Evolutionary conservation across 2,113 vertebrate species (phyloP).

Genomic region (Parus major): DNA sequence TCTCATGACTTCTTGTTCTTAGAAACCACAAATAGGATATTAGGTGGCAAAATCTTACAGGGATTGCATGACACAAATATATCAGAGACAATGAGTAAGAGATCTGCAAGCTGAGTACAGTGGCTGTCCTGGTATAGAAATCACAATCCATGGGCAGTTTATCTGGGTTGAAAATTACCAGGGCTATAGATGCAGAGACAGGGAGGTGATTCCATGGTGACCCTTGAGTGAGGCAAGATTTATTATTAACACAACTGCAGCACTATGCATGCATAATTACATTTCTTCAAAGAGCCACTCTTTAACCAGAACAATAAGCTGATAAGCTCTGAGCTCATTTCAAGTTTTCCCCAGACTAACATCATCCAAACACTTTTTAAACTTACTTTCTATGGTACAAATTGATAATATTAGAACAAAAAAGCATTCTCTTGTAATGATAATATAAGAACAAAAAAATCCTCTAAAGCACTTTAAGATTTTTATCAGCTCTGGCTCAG

Average conservation of each 20-base stretch:
- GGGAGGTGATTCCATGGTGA: not conserved
- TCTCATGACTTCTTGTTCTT: not conserved
- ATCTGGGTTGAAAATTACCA: not conserved
- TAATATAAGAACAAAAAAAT: not conserved
- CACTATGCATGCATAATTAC: not conserved
- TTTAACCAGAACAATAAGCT: not conserved
- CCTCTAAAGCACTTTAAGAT: not conserved
- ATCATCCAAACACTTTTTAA: not conserved
- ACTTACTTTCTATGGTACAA: not conserved
- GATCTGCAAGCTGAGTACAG: not conserved
- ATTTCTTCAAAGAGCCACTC: not conserved
- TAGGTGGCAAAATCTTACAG: not conserved
- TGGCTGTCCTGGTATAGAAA: not conserved
- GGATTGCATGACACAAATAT: not conserved
- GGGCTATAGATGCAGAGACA: not conserved
- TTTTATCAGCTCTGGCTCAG: not conserved
- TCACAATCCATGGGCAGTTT: not conserved
- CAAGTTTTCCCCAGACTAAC: not conserved
- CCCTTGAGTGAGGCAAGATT: not conserved
- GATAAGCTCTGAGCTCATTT: not conserved
- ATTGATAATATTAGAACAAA: not conserved
- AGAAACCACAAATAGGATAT: not conserved
- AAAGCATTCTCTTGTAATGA: not conserved
- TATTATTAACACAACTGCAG: not conserved
- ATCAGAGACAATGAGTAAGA: not conserved